Conservation (phyloP, 2,797 vertebrate species). For the Rhodeus uyekii region DNA sequence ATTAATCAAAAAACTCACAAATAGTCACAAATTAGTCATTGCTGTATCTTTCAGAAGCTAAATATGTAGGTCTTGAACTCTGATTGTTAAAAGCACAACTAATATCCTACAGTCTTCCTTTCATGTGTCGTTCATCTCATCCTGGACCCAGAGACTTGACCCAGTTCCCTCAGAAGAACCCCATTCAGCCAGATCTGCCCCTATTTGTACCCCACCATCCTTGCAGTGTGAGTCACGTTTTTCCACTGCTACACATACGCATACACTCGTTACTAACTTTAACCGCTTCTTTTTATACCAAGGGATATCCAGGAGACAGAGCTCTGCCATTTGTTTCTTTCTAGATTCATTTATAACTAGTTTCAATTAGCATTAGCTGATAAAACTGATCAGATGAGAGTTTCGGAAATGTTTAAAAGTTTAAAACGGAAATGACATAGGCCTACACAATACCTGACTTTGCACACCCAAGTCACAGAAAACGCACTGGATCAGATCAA, state of each 20-base stretch:
- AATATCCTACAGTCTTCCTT: not conserved
- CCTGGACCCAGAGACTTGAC: slow-evolving; percentile 17
- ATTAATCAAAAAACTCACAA: not conserved
- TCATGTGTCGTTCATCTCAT: slow-evolving; percentile 30
- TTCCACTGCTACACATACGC: slow-evolving; percentile 48
- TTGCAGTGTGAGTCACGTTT: slow-evolving; percentile 48
- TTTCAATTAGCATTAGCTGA: not conserved
- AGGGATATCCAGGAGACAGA: slow-evolving; percentile 48
- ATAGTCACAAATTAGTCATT: too few relatives aligned
- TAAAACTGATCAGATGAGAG: not conserved
- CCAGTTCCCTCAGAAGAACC: slow-evolving; percentile 34
- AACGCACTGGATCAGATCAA: not conserved
- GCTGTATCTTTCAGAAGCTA: not conserved
- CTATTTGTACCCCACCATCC: slow-evolving; percentile 45
- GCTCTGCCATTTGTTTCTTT: slow-evolving; percentile 43
- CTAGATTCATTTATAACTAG: slow-evolving; percentile 8
- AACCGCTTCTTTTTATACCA: slow-evolving; percentile 58
- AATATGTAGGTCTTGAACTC: not conserved
- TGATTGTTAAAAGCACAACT: not conserved
- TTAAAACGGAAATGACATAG: not conserved
- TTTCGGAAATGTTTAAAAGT: not conserved
- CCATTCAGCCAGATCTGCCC: slow-evolving; percentile 23
- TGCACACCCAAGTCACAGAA: not conserved
- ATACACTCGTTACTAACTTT: slow-evolving; percentile 49
- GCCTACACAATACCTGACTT: not conserved